phyloP scores from a whole-genome alignment of 1,140 invertebrate genomes.

The Drosophila pandora region DNA sequence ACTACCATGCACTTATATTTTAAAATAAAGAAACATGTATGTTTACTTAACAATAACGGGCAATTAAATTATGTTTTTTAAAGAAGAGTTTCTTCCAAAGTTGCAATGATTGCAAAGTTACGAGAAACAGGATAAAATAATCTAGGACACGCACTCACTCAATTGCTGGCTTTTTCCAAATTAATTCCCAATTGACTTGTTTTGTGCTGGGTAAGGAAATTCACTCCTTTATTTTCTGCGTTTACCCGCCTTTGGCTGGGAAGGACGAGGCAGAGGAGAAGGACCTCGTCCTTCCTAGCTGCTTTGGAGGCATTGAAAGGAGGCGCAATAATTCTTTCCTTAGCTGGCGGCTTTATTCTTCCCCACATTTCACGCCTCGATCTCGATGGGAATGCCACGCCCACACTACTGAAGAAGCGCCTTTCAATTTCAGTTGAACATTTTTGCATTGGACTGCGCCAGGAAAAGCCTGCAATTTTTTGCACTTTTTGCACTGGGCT shows the following conservation, averaged over 20 bases:
- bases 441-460: conserved; percentile 46
- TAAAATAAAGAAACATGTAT: background rate
- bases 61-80: too few species aligned
- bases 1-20: too few species aligned
- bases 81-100: too few species aligned
- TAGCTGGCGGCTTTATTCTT: conserved; percentile 44
- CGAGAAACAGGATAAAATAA: background rate
- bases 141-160: background rate
- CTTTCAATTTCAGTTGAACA: conserved; percentile 59
- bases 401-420: conserved; percentile 43
- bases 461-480: conserved; percentile 54
- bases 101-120: too few species aligned
- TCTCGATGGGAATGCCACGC: conserved; percentile 46
- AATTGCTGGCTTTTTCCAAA: background rate
- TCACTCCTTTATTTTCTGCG: background rate
- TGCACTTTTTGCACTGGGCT: conserved; percentile 46
- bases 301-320: conserved; percentile 13
- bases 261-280: background rate
- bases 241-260: conserved; percentile 5
- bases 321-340: conserved; percentile 50
- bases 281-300: background rate
- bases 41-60: background rate
- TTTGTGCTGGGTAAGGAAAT: background rate
- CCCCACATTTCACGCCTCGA: conserved; percentile 54
- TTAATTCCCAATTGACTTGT: conserved; percentile 6